Base-by-base conservation (phyloP, 1,140 invertebrate genomes). In the Forficula auricularia region DNA sequence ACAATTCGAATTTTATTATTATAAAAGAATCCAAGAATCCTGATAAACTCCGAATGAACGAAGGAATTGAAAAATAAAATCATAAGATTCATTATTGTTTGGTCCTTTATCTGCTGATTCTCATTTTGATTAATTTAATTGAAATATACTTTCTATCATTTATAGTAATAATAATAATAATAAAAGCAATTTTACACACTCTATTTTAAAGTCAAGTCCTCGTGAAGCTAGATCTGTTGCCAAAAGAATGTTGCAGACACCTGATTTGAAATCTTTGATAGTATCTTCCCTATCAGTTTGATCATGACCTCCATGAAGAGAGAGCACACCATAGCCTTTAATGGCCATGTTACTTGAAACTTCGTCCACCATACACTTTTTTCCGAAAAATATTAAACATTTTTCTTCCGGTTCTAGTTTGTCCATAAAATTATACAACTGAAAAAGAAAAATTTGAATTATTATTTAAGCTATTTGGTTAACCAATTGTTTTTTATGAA, bases 141-240 rank as follows among this genome's bases (percentile, higher is more conserved):
- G n/a, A n/a, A n/a, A n/a, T n/a, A n/a, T n/a, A n/a, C n/a, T n/a
- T n/a, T n/a, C n/a, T n/a, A n/a, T n/a, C n/a, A n/a, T n/a, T n/a
- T n/a, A n/a, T n/a, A n/a, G n/a, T n/a, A n/a, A n/a, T n/a, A n/a
- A n/a, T n/a, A n/a, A n/a, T n/a, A n/a, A n/a, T n/a, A n/a, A n/a
- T n/a, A n/a, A n/a, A n/a, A n/a, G n/a, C n/a, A n/a, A n/a, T n/a
- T n/a, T n/a, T n/a, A 27, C 22, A 6, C 10, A 27, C 22, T 27
- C 22, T 6, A 27, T 27, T 6, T 82, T 79, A 31, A 95, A 89
- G 59, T 96, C 89, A 36, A 95, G 72, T 19, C 90, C 89, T 50
- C 89, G 67, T 19, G 85, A 87, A 0, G 87, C 89, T 13, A 95
- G 81, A 70, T 95, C 90, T n/a, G 90, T 94, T 3, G 89, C 89